These are phyloP conservation scores for Meloidogyne chitwoodi DNA, from an alignment of 1,140 invertebrate genomes.

Conservation along the genomic window DNA sequence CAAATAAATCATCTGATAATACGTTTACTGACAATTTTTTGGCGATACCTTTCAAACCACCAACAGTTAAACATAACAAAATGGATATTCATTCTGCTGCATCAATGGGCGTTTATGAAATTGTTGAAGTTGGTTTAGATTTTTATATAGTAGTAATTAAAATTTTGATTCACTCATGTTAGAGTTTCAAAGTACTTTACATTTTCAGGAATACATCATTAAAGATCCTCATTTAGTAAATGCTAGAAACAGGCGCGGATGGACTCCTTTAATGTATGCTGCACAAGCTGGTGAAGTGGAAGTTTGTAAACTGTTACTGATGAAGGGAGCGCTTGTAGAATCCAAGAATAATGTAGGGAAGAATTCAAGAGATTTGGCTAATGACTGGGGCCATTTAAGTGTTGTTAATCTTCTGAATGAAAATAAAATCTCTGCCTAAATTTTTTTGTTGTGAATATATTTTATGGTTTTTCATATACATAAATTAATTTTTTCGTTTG, in stretches of 20 bases:
- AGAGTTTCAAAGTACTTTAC: too few species aligned
- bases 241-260: neutral
- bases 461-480: too few species aligned
- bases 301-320: neutral
- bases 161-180: too few species aligned
- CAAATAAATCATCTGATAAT: too few species aligned
- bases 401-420: neutral
- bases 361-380: neutral
- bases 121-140: neutral
- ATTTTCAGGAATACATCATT: slow-evolving; percentile 14
- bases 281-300: slow-evolving; percentile 5
- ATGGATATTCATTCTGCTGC: neutral
- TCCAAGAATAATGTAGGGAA: neutral
- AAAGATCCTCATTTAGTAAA: slow-evolving; percentile 13
- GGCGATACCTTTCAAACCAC: neutral
- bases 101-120: neutral
- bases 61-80: neutral
- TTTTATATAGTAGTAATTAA: neutral
- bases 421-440: neutral
- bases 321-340: neutral
- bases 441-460: too few species aligned
- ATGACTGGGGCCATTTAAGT: neutral
- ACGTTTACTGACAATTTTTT: too few species aligned
- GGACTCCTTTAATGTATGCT: slow-evolving; percentile 17
- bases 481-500: too few species aligned